A percentile compares a stretch with the other conserved stretches of the same genome.
Conservation (phyloP, 2,113 vertebrate species). For the Rhizomys pruinosus region DNA sequence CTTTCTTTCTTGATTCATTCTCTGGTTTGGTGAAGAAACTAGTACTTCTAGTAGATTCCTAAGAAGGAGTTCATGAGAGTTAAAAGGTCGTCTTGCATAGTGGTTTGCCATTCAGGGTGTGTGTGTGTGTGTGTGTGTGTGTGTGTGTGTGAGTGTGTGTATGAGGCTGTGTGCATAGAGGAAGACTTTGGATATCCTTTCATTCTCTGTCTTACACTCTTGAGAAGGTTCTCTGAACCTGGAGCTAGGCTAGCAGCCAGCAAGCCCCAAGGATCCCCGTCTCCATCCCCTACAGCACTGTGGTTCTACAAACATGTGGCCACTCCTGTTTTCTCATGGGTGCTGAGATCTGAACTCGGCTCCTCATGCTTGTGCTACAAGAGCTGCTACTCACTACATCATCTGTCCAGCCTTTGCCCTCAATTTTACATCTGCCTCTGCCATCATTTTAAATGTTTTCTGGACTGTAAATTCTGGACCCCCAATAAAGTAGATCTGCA, state of each 20-base stretch:
- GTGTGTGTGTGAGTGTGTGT: too few relatives aligned
- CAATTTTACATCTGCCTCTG: neutral
- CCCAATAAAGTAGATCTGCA: neutral
- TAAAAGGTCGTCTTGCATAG: neutral
- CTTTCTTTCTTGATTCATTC: neutral
- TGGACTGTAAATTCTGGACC: neutral
- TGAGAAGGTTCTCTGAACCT: neutral
- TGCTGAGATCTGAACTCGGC: neutral
- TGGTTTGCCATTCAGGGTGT: neutral
- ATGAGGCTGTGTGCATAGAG: neutral
- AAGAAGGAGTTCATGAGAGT: neutral
- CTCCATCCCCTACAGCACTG: neutral
- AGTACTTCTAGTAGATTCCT: neutral
- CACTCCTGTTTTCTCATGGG: neutral
- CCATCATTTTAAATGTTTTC: slow-evolving; percentile 2
- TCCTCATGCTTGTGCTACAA: too few relatives aligned
- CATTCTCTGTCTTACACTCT: neutral
- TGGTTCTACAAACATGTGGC: neutral
- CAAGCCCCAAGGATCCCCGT: neutral
- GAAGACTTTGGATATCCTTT: neutral
- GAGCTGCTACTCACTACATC: neutral
- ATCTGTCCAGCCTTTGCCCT: neutral
- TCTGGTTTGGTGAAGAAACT: slow-evolving; percentile 39
- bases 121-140: neutral
- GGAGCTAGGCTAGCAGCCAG: neutral